Base-by-base conservation (phyloP, 2,888 invertebrate genomes). In the Galerucella calmariensis region DNA sequence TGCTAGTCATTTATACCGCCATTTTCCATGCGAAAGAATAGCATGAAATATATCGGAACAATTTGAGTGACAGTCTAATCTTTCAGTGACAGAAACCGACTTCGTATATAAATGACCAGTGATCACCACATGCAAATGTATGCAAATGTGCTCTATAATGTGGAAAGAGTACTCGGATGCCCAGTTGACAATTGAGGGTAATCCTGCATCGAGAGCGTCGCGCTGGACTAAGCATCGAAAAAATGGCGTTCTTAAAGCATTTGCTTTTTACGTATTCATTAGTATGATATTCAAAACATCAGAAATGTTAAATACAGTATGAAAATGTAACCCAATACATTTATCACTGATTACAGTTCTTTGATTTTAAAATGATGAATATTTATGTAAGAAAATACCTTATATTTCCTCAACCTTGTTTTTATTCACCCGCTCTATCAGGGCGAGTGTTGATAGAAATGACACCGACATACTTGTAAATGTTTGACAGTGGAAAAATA, bases 91-190 rank as follows among this genome's bases (percentile, higher is more conserved):
- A 86, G 83, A 82, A 79, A 81, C 84, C 84, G 84, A 84, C 83
- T 84, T 84, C 83, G 85, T 84, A 86, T 86, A 87, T 87, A 87
- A 87, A 87, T 86, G 86, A 84, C 85, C 86, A 84, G 80, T 83
- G 85, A 85, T 85, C 84, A 84, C 82, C 84, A 83, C 83, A 87
- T 87, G 87, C 86, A 87, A 86, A 86, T 87, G 83, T 82, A 87
- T 87, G 86, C 85, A 86, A 86, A 86, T 87, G 83, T 80, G 83
- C 78, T 82, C 81, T 80, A 20, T 20, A 81, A 77, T 75, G 83
- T 81, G 83, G 83, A 84, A 84, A 73, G 69, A 69, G 61, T 24
- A 51, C 27, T 27, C 27, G 27, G 27, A 27, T 35, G 83, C 82
- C 84, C 84, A 81, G 79, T 80, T 76, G 80, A 80, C 81, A 82